Evolutionary conservation across 2,888 invertebrate species (phyloP).

Genomic region (Chrysopilus asiliformis): DNA sequence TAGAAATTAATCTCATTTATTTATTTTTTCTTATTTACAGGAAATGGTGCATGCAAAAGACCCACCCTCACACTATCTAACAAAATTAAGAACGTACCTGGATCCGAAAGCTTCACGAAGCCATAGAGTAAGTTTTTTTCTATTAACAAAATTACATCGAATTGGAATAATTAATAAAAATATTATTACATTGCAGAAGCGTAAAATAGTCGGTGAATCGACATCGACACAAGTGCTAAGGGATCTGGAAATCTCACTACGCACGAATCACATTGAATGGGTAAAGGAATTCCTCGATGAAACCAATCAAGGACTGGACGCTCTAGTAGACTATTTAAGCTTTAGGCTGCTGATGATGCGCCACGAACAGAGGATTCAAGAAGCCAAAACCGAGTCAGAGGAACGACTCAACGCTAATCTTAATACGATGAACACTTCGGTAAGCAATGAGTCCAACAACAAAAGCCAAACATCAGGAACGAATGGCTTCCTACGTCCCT

Average conservation of each 20-base stretch:
- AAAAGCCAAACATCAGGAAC: slow-evolving; percentile 14
- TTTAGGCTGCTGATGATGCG: slow-evolving; percentile 90
- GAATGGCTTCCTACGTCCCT: slow-evolving; percentile 38
- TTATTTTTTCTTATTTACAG: slow-evolving; percentile 42
- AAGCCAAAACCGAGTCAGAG: slow-evolving; percentile 60
- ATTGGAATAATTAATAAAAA: no score
- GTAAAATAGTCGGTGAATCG: slow-evolving; percentile 92
- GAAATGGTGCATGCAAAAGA: slow-evolving; percentile 98
- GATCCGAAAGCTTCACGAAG: slow-evolving; percentile 93
- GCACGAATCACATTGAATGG: slow-evolving; percentile 99
- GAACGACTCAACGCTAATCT: slow-evolving; percentile 48
- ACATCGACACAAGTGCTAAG: slow-evolving; percentile 96
- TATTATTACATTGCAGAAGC: slow-evolving; percentile 84
- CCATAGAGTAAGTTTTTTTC: slow-evolving; percentile 62
- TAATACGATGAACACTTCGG: slow-evolving; percentile 6
- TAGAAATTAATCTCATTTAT: no score
- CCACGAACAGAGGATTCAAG: slow-evolving; percentile 70
- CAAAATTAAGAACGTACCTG: slow-evolving; percentile 86
- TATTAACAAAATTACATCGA: no score
- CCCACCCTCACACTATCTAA: slow-evolving; percentile 91
- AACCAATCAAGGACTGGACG: slow-evolving; percentile 90
- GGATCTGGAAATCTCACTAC: slow-evolving; percentile 94
- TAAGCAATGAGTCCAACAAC: slow-evolving; percentile 24
- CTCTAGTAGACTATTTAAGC: slow-evolving; percentile 93
- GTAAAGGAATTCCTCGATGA: slow-evolving; percentile 96